Evolutionary conservation across 1,140 invertebrate species (phyloP), one percentile per base, ranked within the genome.

Genomic region (Neodiprion fabricii): DNA sequence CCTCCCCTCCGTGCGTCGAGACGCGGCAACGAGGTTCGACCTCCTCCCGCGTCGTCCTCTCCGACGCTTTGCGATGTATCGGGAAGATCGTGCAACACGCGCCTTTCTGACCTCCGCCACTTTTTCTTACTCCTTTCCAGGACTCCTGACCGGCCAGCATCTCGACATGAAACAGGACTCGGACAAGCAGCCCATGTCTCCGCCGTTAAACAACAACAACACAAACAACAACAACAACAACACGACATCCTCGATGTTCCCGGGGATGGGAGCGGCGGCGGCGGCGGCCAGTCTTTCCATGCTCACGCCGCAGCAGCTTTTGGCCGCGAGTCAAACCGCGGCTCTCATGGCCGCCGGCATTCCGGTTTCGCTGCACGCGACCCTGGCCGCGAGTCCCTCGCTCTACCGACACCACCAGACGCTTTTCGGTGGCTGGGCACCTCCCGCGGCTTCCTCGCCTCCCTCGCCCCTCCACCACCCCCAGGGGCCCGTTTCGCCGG

Each of bases 301-400:
- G 86, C 75, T 89, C 47, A 89, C 90, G 49, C 89, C 90, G n/a
- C 82, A 85, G 48, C 91, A 91, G 79, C 76, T 92, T 5, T 67
- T 91, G 47, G 90, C 91, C 40, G 89, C 89, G 8, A 90, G 89
- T 79, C 86, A 88, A 71, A 87, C 88, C 68, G 87, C 89, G 8
- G 88, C 89, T 0, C 77, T 91, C 8, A 90, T 90, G 86, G 89
- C 89, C 0, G 87, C 89, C 0, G 87, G 88, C 4, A 72, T 90
- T 11, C 86, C 87, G 0, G 82, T 86, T 11, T 81, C 83, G 10
- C 76, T 86, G 9, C 85, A 85, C 70, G 81, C 83, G 2, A 85
- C 82, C 1, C 72, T 89, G 1, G 84, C 87, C 4, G 74, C 85
- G 1, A 88, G 77, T 66, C 79, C 84, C 12, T 75, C 81, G 7